These are phyloP conservation scores for Nyctereutes procyonoides DNA, from an alignment of 2,113 vertebrate species.

Conservation along the genomic window DNA sequence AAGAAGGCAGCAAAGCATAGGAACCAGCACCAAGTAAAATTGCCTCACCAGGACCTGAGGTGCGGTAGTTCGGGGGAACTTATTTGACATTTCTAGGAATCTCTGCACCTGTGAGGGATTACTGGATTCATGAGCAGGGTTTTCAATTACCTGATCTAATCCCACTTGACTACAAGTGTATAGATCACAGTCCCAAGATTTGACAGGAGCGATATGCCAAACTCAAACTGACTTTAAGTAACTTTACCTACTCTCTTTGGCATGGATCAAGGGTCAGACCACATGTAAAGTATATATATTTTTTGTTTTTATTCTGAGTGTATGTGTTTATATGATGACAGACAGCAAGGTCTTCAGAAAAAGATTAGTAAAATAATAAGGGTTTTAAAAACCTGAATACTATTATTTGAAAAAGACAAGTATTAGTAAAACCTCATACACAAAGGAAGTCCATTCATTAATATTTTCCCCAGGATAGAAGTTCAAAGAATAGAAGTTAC, in stretches of 20 bases:
- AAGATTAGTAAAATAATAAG: not conserved
- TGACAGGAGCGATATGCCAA: not conserved
- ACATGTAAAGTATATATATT: not conserved
- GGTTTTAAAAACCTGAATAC: not conserved
- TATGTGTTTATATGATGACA: not conserved
- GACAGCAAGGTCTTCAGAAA: not conserved
- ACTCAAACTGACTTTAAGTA: not conserved
- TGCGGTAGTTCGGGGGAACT: not conserved
- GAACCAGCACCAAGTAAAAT: not conserved
- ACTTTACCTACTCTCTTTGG: not conserved
- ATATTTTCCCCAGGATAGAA: not conserved
- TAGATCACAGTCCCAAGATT: not conserved
- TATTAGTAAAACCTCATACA: not conserved
- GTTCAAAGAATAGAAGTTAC: not conserved
- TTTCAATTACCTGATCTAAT: not conserved
- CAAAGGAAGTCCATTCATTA: not conserved
- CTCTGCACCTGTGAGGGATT: not conserved
- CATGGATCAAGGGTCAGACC: not conserved
- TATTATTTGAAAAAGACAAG: not conserved
- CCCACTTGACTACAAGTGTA: not conserved
- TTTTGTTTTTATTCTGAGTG: not conserved
- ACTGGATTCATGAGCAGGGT: not conserved
- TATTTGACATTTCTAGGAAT: not conserved
- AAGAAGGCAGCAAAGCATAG: not conserved
- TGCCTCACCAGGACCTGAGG: not conserved